Evolutionary conservation across 2,113 vertebrate species (phyloP).

Genomic region (Etheostoma cragini): DNA sequence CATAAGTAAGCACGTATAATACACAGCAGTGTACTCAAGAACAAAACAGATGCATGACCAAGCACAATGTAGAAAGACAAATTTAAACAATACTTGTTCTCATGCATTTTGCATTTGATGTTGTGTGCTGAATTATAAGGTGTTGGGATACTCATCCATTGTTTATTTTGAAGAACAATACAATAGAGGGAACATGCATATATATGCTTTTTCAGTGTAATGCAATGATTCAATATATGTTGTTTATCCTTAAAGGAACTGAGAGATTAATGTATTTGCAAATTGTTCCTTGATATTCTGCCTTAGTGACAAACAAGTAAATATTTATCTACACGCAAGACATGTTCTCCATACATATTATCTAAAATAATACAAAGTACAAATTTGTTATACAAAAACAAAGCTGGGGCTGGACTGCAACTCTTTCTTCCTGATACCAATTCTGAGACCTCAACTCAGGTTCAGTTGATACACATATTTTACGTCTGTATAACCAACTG

Average conservation of each 20-base stretch:
- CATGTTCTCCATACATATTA: not conserved
- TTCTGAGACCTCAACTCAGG: not conserved
- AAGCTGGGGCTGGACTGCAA: not conserved
- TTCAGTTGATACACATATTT: not conserved
- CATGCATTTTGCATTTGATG: slow-evolving; percentile 29
- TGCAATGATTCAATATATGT: not conserved
- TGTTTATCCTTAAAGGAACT: not conserved
- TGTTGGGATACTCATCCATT: not conserved
- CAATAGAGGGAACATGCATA: not conserved
- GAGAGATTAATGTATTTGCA: not conserved
- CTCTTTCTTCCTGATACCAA: not conserved
- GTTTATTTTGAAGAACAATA: not conserved
- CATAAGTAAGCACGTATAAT: slow-evolving; percentile 1
- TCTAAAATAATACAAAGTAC: not conserved
- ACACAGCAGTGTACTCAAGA: slow-evolving; percentile 9
- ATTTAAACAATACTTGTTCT: not conserved
- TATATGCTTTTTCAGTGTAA: slow-evolving; percentile 1
- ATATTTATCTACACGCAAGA: not conserved
- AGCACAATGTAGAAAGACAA: not conserved
- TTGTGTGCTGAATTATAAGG: not conserved
- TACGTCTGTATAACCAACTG: not conserved
- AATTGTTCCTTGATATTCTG: not conserved
- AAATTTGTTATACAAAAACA: not conserved
- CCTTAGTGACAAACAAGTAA: not conserved
- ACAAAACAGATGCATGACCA: slow-evolving; percentile 1